Evolutionary conservation across 2,888 invertebrate species (phyloP).

Genomic region (Eudasyphora cyanicolor): DNA sequence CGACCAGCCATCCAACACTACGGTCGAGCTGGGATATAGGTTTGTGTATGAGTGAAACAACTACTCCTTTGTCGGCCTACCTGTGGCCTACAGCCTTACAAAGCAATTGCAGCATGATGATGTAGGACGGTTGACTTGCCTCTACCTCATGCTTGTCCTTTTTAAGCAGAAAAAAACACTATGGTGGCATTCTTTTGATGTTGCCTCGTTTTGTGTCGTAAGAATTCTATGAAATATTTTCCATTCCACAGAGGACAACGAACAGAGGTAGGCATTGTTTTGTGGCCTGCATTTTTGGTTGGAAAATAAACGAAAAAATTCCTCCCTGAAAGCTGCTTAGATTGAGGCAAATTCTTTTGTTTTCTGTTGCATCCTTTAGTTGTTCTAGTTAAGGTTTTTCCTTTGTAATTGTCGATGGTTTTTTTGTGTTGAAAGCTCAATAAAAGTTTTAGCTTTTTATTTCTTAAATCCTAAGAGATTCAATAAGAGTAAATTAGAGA

Average conservation of each 20-base stretch:
- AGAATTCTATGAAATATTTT: conserved; percentile 45
- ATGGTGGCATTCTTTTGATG: conserved; percentile 55
- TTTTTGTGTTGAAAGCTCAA: not conserved
- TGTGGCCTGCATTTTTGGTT: conserved; percentile 43
- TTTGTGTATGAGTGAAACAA: not conserved
- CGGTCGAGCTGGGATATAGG: not conserved
- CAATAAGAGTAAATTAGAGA: not conserved
- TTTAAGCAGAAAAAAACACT: not conserved
- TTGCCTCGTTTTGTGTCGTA: conserved; percentile 35
- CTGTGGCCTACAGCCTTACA: conserved; percentile 15
- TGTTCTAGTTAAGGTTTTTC: not conserved
- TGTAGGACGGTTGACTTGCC: not conserved
- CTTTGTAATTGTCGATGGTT: not conserved
- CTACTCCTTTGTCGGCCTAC: not conserved
- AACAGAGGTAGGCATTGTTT: not conserved
- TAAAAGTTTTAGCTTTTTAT: conserved; percentile 8
- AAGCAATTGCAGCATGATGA: conserved; percentile 1
- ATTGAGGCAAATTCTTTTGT: conserved; percentile 39
- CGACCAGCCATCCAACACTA: too few species aligned
- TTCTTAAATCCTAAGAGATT: conserved; percentile 29
- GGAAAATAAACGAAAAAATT: conserved; percentile 1
- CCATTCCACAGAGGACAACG: not conserved
- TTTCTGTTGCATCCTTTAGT: conserved; percentile 9
- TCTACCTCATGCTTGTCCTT: not conserved
- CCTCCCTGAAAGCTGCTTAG: conserved; percentile 37